Conservation (phyloP, 2,113 vertebrate species). For the Opisthocomus hoazin region DNA sequence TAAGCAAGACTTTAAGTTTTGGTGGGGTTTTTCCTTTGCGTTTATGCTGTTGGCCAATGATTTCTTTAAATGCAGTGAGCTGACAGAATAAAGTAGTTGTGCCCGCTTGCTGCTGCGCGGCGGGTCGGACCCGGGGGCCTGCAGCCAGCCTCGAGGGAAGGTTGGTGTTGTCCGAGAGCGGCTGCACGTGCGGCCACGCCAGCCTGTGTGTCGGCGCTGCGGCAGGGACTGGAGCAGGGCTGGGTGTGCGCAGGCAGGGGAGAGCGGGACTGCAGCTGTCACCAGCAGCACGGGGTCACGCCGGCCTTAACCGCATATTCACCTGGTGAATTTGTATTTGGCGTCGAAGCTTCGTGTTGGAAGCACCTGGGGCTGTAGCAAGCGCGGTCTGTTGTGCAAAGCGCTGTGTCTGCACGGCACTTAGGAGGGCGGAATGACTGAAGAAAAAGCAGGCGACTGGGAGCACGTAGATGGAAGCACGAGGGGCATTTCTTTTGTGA, state of each 20-base stretch:
- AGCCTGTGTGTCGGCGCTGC: rapidly evolving
- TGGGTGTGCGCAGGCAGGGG: not conserved
- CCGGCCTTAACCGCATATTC: not conserved
- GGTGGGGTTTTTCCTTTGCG: rapidly evolving
- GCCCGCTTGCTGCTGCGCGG: rapidly evolving
- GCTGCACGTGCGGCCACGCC: rapidly evolving
- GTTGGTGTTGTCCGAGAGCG: too few species aligned
- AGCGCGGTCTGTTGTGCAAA: not conserved
- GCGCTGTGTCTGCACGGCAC: not conserved
- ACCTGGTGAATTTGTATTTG: not conserved
- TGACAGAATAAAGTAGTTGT: not conserved
- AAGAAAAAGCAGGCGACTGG: not conserved
- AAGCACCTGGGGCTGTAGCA: not conserved
- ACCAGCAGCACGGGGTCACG: not conserved
- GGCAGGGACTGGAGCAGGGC: not conserved
- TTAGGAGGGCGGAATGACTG: rapidly evolving
- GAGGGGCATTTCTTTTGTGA: not conserved
- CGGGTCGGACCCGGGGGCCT: not conserved
- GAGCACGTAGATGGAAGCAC: rapidly evolving
- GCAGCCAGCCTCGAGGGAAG: not conserved
- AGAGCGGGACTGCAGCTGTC: not conserved
- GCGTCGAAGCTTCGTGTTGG: not conserved
- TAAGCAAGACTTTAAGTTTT: too few species aligned
- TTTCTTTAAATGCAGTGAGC: not conserved
- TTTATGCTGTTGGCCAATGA: not conserved